Percentiles rank a stretch among this genome's conserved stretches.
Evolutionary conservation across 2,888 invertebrate species (phyloP).

Genomic region (Timandra comae): DNA sequence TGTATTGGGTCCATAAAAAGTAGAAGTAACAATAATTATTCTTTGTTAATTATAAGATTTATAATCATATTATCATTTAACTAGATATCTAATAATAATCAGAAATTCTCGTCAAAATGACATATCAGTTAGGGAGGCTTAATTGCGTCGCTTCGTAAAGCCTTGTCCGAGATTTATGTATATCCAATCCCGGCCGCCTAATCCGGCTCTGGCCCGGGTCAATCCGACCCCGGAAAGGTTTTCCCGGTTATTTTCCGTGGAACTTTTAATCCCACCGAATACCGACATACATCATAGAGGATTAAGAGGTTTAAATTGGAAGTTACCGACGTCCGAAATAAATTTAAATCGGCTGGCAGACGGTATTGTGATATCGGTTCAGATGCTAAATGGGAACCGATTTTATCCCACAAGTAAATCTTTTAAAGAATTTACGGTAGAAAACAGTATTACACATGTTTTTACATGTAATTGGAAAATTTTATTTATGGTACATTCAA

Average conservation of each 20-base stretch:
- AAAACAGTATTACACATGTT: too few relatives aligned
- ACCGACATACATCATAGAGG: constrained; percentile 77
- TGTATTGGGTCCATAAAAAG: too few relatives aligned
- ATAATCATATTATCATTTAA: too few relatives aligned
- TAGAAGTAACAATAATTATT: too few relatives aligned
- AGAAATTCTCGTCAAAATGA: constrained; percentile 51
- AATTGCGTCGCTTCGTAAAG: constrained; percentile 69
- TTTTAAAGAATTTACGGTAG: constrained; percentile 45
- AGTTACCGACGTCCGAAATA: constrained; percentile 77
- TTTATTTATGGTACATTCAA: too few relatives aligned
- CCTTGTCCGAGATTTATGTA: constrained; percentile 72
- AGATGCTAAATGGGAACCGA: constrained; percentile 70
- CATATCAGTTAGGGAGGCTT: constrained; percentile 67
- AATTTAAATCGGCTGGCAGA: constrained; percentile 75
- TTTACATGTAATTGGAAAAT: too few relatives aligned
- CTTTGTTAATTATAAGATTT: too few relatives aligned
- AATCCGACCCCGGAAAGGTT: constrained; percentile 76
- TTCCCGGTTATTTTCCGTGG: constrained; percentile 77
- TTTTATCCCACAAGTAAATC: constrained; percentile 67
- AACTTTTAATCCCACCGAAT: constrained; percentile 77
- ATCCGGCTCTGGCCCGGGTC: constrained; percentile 70
- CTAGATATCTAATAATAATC: constrained; percentile 4
- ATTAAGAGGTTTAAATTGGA: constrained; percentile 78
- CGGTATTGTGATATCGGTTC: constrained; percentile 73
- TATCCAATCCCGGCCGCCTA: constrained; percentile 74